Evolutionary conservation across 1,140 invertebrate genomes (phyloP).

Genomic region (Procambarus virginalis): DNA sequence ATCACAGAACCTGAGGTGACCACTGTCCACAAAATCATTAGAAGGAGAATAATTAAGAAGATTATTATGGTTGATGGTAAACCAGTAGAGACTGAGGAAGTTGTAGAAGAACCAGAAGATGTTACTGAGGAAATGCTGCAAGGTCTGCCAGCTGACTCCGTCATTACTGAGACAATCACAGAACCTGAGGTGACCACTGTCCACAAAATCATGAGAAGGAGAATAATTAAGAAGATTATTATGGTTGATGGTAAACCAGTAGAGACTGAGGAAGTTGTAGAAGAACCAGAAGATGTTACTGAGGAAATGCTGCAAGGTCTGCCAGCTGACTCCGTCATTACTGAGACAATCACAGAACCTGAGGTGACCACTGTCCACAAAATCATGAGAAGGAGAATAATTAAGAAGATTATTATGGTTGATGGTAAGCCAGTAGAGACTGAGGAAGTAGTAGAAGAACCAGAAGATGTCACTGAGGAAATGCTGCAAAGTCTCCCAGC

Average conservation of each 20-base stretch:
- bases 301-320: no score
- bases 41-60: constrained; percentile 26
- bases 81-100: constrained; percentile 50
- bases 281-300: no score
- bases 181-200: no score
- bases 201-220: no score
- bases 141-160: not conserved
- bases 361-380: no score
- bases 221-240: no score
- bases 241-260: no score
- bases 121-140: constrained; percentile 6
- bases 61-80: constrained; percentile 26
- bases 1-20: constrained; percentile 34
- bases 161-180: not conserved
- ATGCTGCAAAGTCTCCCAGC: constrained; percentile 18
- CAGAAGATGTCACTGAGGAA: constrained; percentile 44
- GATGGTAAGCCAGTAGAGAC: constrained; percentile 38
- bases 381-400: constrained; percentile 39
- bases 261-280: no score
- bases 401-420: constrained; percentile 38
- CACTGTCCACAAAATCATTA: constrained; percentile 8
- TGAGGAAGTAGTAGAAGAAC: constrained; percentile 44
- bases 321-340: no score
- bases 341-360: no score
- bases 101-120: not conserved